Conservation (phyloP, 2,113 vertebrate species). For the Maccullochella peelii region DNA sequence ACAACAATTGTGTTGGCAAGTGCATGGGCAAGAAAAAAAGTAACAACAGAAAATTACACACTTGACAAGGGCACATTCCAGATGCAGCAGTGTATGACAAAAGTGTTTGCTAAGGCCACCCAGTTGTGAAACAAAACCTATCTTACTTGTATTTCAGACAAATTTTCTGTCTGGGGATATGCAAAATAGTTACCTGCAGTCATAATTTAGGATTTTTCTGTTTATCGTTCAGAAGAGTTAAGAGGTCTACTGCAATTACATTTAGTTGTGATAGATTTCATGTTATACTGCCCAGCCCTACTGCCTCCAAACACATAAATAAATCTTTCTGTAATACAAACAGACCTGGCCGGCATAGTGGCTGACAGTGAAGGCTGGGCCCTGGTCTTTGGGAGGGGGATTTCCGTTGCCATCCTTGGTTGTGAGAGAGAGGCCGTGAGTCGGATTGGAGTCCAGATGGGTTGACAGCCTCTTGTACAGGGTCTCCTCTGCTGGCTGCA, state of each 20-base stretch:
- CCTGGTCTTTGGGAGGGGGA: slow-evolving; percentile 89
- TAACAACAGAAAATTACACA: neutral
- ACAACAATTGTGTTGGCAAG: neutral
- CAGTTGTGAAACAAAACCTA: neutral
- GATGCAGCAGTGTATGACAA: neutral
- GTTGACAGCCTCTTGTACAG: slow-evolving; percentile 90
- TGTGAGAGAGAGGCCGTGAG: slow-evolving; percentile 86
- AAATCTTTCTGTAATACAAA: slow-evolving; percentile 24
- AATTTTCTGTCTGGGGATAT: neutral
- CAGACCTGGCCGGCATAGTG: slow-evolving; percentile 94
- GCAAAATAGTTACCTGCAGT: neutral
- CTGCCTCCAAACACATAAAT: neutral
- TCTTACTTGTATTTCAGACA: neutral
- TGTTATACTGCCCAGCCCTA: neutral
- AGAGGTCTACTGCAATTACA: neutral
- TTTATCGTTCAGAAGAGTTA: neutral
- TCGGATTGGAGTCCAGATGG: slow-evolving; percentile 87
- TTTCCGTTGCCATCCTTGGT: slow-evolving; percentile 96
- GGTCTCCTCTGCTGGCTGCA: slow-evolving; percentile 87
- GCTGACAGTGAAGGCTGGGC: slow-evolving; percentile 88
- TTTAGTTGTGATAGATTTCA: neutral
- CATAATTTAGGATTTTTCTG: neutral
- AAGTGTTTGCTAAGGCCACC: neutral
- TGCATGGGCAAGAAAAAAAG: neutral
- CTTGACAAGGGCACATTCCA: neutral